These are phyloP conservation scores for Nomada fucata DNA, from an alignment of 2,888 invertebrate species.

Conservation along the genomic window DNA sequence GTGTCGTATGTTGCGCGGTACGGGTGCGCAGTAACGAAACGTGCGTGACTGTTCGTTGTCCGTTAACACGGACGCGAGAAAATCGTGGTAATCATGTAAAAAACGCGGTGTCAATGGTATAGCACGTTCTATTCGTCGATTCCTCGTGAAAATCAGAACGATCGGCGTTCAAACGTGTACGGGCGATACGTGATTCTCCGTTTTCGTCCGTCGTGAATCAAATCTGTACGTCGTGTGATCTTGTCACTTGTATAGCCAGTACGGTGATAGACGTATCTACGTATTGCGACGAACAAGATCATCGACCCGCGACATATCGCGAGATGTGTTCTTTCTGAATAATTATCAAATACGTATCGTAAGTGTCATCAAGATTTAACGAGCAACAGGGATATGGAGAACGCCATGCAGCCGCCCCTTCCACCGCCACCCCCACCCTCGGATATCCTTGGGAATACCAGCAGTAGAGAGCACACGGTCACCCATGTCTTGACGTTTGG, in stretches of 20 bases:
- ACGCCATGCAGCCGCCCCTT: slow-evolving; percentile 73
- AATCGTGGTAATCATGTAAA: slow-evolving; percentile 53
- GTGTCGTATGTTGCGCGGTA: slow-evolving; percentile 42
- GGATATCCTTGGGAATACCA: slow-evolving; percentile 54
- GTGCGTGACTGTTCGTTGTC: slow-evolving; percentile 59
- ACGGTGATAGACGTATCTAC: slow-evolving; percentile 3
- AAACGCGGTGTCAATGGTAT: slow-evolving; percentile 35
- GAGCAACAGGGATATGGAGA: slow-evolving; percentile 76
- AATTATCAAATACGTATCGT: slow-evolving; percentile 12
- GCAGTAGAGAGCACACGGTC: slow-evolving; percentile 82
- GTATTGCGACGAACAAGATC: slow-evolving; percentile 30
- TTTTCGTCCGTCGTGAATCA: not conserved
- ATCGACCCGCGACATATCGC: slow-evolving; percentile 23
- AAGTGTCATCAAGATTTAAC: slow-evolving; percentile 38
- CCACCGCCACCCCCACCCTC: slow-evolving; percentile 66
- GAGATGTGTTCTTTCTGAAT: slow-evolving; percentile 42
- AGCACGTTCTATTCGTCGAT: slow-evolving; percentile 16
- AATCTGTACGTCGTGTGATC: slow-evolving; percentile 1
- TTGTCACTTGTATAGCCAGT: slow-evolving; percentile 19
- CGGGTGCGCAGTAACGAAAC: slow-evolving; percentile 64
- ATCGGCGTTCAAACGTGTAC: not conserved
- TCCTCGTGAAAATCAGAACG: slow-evolving; percentile 3
- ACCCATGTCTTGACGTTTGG: slow-evolving; percentile 87
- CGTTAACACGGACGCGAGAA: slow-evolving; percentile 49
- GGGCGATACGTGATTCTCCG: not conserved